A percentile compares a stretch with the other conserved stretches of the same genome.
These are phyloP conservation scores for Liparis tanakae DNA, from an alignment of 2,797 vertebrate species.

Conservation along the genomic window DNA sequence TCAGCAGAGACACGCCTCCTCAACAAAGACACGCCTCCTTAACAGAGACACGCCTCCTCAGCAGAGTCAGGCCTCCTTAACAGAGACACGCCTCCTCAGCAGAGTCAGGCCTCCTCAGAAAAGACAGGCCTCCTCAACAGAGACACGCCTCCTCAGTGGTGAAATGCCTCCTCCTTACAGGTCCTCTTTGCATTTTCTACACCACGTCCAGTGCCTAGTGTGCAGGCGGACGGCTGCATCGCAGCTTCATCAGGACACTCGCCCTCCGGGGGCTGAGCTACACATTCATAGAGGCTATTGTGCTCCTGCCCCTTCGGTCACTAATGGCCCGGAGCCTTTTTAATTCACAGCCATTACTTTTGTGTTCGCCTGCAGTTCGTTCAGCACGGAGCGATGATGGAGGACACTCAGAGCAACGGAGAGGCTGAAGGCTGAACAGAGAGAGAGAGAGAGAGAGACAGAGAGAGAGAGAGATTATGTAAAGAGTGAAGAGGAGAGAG, in stretches of 20 bases:
- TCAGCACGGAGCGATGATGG: slow-evolving; percentile 6
- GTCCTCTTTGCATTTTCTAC: slow-evolving; percentile 13
- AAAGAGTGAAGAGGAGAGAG: no score
- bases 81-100: no score
- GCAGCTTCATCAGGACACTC: slow-evolving; percentile 22
- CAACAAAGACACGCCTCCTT: no score
- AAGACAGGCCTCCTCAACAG: no score
- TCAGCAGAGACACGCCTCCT: no score
- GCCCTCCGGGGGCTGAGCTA: slow-evolving; percentile 18
- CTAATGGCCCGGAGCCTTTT: slow-evolving; percentile 45
- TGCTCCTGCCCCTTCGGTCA: slow-evolving; percentile 40
- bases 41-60: no score
- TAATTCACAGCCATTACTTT: slow-evolving; percentile 38
- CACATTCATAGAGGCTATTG: slow-evolving; percentile 15
- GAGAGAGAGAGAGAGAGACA: not conserved
- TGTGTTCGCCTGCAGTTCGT: slow-evolving; percentile 34
- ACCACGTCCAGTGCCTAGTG: slow-evolving; percentile 19
- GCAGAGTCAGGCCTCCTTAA: no score
- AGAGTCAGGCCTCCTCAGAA: no score
- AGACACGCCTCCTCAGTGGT: no score
- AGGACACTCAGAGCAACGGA: slow-evolving; percentile 17
- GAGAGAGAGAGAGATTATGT: not conserved
- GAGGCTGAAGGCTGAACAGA: slow-evolving; percentile 9
- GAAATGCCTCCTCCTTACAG: no score
- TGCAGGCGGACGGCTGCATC: not conserved